A percentile compares a stretch with the other conserved stretches of the same genome.
These are phyloP conservation scores for Diphyllodes magnificus DNA, from an alignment of 2,113 vertebrate species.

Conservation along the genomic window DNA sequence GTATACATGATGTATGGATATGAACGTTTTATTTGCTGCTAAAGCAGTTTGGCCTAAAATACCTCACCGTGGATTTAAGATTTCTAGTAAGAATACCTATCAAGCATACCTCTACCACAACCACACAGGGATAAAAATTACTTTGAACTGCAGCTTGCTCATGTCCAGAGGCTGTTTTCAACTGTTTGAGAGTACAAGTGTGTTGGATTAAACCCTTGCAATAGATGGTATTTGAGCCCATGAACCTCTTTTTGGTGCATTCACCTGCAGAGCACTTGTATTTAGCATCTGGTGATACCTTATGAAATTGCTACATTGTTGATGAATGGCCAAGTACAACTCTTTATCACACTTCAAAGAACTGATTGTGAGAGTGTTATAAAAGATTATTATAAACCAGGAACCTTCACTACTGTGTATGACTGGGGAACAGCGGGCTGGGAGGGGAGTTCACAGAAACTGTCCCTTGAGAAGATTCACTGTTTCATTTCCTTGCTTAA, in stretches of 20 bases:
- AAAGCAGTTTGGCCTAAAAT: background rate
- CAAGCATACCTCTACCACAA: background rate
- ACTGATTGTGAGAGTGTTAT: slow-evolving; percentile 24
- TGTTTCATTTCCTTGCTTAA: slow-evolving; percentile 70
- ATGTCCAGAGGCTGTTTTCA: background rate
- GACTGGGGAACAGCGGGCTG: background rate
- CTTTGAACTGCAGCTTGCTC: background rate
- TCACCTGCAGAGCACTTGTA: background rate
- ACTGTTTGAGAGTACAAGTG: background rate
- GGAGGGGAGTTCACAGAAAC: slow-evolving; percentile 6
- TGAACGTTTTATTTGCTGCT: background rate
- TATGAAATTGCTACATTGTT: background rate
- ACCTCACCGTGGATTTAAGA: background rate
- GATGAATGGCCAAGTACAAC: slow-evolving; percentile 44
- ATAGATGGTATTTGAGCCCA: background rate
- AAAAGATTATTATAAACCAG: slow-evolving; percentile 28
- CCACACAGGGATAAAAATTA: background rate
- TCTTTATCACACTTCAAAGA: slow-evolving; percentile 45
- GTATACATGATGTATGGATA: background rate
- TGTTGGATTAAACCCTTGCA: background rate
- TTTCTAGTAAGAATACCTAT: background rate
- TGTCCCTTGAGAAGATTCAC: slow-evolving; percentile 55
- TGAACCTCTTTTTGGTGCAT: background rate
- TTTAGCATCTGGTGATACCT: background rate
- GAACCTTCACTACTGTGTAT: background rate